Conservation (phyloP, 2,888 invertebrate genomes). For the Camponotus fellah region DNA sequence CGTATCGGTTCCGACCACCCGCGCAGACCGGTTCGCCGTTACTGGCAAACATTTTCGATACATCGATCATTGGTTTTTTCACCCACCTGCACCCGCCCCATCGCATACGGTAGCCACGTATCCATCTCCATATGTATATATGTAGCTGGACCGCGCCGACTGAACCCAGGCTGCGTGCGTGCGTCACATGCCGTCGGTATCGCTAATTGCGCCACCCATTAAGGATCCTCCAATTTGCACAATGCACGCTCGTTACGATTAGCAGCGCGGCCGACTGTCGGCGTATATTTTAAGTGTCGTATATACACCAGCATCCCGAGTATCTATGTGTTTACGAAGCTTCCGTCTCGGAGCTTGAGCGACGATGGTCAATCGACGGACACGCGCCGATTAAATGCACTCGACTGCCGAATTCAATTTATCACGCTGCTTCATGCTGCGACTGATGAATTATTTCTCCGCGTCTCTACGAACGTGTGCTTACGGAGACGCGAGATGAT, state of each 20-base stretch:
- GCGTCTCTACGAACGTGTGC: neutral
- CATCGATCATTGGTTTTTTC: slow-evolving; percentile 66
- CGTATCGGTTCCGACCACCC: slow-evolving; percentile 35
- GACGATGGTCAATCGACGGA: slow-evolving; percentile 36
- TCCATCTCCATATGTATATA: neutral
- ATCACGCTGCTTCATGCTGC: slow-evolving; percentile 32
- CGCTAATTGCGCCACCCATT: slow-evolving; percentile 76
- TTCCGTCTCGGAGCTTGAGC: slow-evolving; percentile 54
- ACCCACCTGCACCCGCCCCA: slow-evolving; percentile 2
- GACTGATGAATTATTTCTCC: slow-evolving; percentile 39
- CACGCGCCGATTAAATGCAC: slow-evolving; percentile 3
- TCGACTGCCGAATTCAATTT: slow-evolving; percentile 48
- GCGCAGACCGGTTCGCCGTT: slow-evolving; percentile 13
- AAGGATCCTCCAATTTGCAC: slow-evolving; percentile 77
- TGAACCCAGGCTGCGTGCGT: slow-evolving; percentile 50
- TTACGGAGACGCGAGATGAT: slow-evolving; percentile 4
- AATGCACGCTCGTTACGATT: slow-evolving; percentile 75
- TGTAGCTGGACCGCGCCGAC: slow-evolving; percentile 17
- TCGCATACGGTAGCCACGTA: slow-evolving; percentile 3
- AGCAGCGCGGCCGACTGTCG: slow-evolving; percentile 46
- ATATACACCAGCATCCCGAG: slow-evolving; percentile 58
- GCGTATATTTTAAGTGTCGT: slow-evolving; percentile 73
- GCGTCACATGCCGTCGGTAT: slow-evolving; percentile 72
- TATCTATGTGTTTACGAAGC: slow-evolving; percentile 1
- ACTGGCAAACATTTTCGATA: slow-evolving; percentile 58